Evolutionary conservation across 2,797 vertebrate genomes (phyloP).

Genomic region (Coilia nasus): DNA sequence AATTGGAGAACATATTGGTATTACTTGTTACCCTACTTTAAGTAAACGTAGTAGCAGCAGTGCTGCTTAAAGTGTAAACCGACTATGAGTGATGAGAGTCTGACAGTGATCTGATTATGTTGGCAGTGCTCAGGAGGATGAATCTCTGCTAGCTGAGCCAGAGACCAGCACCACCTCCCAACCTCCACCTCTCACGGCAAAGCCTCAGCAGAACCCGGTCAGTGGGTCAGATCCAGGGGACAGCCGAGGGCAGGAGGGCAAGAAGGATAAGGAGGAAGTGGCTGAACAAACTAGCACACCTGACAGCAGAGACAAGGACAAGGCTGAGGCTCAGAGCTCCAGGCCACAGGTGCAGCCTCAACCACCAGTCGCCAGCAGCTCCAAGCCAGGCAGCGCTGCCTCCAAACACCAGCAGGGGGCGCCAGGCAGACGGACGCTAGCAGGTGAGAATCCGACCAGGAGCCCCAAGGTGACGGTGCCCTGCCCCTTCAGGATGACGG

Average conservation of each 20-base stretch:
- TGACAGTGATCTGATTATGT: neutral
- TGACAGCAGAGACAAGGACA: neutral
- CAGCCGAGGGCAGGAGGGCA: neutral
- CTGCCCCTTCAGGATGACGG: slow-evolving; percentile 88
- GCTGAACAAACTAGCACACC: neutral
- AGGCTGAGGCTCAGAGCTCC: neutral
- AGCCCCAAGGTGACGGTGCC: slow-evolving; percentile 85
- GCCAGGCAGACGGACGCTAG: slow-evolving; percentile 61
- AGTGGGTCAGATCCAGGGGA: neutral
- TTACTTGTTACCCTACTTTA: neutral
- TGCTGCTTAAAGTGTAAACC: neutral
- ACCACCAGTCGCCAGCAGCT: neutral
- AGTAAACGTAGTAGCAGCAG: neutral
- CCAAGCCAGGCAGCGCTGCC: neutral
- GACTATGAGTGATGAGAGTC: neutral
- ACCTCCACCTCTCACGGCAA: too few relatives aligned
- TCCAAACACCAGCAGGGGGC: neutral
- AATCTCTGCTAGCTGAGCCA: neutral
- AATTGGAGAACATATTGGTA: neutral
- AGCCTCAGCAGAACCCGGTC: neutral
- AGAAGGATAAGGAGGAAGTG: neutral
- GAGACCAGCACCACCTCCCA: neutral
- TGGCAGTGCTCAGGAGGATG: neutral
- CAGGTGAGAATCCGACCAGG: too few relatives aligned
- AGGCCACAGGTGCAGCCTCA: neutral